Conservation (phyloP, 2,113 vertebrate genomes). For the Gymnarchus niloticus region DNA sequence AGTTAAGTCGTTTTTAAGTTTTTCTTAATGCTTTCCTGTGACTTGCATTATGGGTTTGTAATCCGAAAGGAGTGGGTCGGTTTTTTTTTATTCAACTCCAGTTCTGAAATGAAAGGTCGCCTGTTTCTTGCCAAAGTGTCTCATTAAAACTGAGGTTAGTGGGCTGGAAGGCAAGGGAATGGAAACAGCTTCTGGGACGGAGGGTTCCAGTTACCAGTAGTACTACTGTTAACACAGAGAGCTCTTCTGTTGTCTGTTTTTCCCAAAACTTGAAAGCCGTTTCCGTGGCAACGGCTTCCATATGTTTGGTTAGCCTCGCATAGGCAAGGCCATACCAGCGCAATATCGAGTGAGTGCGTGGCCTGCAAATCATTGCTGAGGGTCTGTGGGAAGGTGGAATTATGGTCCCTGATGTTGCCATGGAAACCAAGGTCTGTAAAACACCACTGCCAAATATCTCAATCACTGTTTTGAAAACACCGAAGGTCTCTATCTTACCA, state of each 20-base stretch:
- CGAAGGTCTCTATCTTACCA: conserved; percentile 12
- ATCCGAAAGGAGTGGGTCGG: not conserved
- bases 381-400: not conserved
- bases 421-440: conserved; percentile 22
- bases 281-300: conserved; percentile 31
- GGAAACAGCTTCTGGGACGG: conserved; percentile 9
- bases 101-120: not conserved
- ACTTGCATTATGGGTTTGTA: not conserved
- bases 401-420: not conserved
- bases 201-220: conserved; percentile 15
- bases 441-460: conserved; percentile 23
- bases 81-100: not conserved
- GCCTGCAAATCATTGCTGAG: conserved; percentile 25
- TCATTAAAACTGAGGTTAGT: not conserved
- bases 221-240: not conserved
- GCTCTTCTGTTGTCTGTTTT: conserved; percentile 32
- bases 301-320: conserved; percentile 19
- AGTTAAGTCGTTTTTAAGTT: not conserved
- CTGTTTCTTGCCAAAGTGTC: not conserved
- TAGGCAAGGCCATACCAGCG: conserved; percentile 27
- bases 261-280: conserved; percentile 27
- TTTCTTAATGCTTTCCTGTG: not conserved
- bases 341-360: conserved; percentile 9
- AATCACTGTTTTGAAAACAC: conserved; percentile 39
- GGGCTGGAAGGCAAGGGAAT: not conserved